Conservation (phyloP, 2,888 invertebrate species). For the Luperina testacea region DNA sequence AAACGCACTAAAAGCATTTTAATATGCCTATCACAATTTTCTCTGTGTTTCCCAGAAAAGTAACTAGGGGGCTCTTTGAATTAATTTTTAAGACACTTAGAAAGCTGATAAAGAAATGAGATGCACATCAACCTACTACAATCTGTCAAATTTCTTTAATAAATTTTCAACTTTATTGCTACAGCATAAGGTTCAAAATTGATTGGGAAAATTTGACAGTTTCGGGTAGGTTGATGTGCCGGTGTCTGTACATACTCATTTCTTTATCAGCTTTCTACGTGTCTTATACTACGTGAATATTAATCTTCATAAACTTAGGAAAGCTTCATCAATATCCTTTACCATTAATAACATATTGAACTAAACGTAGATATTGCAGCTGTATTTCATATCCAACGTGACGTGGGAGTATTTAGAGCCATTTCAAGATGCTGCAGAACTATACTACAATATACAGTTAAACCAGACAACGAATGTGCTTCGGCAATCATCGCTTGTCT, state of each 20-base stretch:
- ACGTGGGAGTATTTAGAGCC: conserved; percentile 48
- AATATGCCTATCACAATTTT: neutral
- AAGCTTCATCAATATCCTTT: conserved; percentile 49
- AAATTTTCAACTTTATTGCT: no score
- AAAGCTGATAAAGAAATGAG: neutral
- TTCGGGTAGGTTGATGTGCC: no score
- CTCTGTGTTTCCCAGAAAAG: neutral
- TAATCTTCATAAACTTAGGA: conserved; percentile 18
- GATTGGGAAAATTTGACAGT: no score
- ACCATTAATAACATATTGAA: conserved; percentile 45
- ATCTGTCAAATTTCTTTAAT: no score
- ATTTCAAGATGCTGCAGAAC: conserved; percentile 47
- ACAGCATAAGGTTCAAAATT: no score
- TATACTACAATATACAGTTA: neutral
- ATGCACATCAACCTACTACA: no score
- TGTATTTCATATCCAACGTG: conserved; percentile 45
- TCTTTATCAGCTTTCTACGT: no score
- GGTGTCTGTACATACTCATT: no score
- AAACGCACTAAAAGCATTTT: neutral
- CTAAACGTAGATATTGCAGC: conserved; percentile 18
- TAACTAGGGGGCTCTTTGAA: neutral
- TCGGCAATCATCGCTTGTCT: neutral
- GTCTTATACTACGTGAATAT: no score
- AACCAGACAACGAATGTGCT: neutral
- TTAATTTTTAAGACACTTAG: neutral